Base-by-base conservation (phyloP, 1,140 invertebrate species). In the Dinothrombium tinctorium region DNA sequence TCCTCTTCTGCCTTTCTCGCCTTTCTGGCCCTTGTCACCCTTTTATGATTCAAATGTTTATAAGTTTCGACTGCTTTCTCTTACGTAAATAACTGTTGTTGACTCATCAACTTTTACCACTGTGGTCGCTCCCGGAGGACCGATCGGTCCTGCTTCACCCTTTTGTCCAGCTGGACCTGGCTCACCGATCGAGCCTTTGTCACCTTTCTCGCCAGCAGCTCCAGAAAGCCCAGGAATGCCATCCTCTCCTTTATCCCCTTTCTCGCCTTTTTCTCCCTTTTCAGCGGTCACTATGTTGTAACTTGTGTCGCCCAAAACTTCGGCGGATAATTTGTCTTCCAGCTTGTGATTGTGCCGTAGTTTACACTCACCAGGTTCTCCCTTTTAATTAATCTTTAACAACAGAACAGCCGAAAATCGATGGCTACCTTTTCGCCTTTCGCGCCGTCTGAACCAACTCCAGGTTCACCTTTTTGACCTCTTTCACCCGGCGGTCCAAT, bases 181-280 rank as follows among this genome's bases (percentile, higher is more conserved):
- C 26, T 22, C 23, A 11, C 24, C 24, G 24, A 15, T 21, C 7
- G 9, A 2, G 12, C 37, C 37, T 9, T 12, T 21, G 17, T 38
- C 37, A 25, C 37, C 37, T n/a, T 38, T 38, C 4, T 24, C 15
- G 17, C 33, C 33, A 28, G n/a, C n/a, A n/a, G n/a, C n/a, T n/a
- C n/a, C n/a, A n/a, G n/a, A n/a, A n/a, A n/a, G n/a, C 4, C 12
- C 4, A 32, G 29, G 12, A 28, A 28, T 28, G 26, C n/a, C 26
- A 28, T n/a, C 26, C n/a, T 28, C 26, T n/a, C n/a, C n/a, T n/a
- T n/a, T n/a, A n/a, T n/a, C n/a, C n/a, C n/a, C n/a, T n/a, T n/a
- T n/a, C n/a, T n/a, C n/a, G 29, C 29, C 29, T 32, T 12, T 12
- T 6, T 12, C 4, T 5, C 29, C 29, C 4, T 14, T 32, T 6